Evolutionary conservation across 1,140 invertebrate species (phyloP), one percentile per base, ranked within the genome.

Genomic region (Heliconius hewitsoni): DNA sequence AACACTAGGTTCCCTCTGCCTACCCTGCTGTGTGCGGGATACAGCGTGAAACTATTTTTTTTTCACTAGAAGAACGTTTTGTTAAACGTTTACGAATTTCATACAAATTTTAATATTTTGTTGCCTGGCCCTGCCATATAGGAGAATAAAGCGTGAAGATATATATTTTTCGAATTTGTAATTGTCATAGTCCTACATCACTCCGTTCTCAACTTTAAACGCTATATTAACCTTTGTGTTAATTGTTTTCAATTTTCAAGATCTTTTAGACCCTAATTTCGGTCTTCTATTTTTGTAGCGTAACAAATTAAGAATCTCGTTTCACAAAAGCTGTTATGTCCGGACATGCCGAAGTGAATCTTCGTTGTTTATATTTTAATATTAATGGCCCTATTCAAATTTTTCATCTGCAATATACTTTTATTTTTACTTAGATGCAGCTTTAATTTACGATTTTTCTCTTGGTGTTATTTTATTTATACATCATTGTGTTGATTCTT

Each of bases 231-330:
- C n/a, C 50, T 5, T 57, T 8, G n/a, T 70, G 60, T 46, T 76
- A 11, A 37, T 27, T 23, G 37, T 42, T 66, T 76, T 46, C 30
- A 52, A 70, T 30, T 76, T 76, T 76, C 42, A 9, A 72, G 39
- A 71, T 60, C 6, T 74, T 81, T 74, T 39, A 76, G 46, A 73
- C 50, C 60, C 16, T 57, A 50, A 60, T 34, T 74, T 27, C 9
- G 11, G 27, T 66, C 77, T 60, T 75, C 73, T 81, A 78, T 81
- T 81, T 81, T 78, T 27, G 50, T 34, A 34, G 72, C 78, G 78
- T 71, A 79, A 77, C 81, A 52, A 79, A 82, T 82, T 79, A 66
- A 77, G 74, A 79, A 82, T 82, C 75, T 80, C 13, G 72, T 74
- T 34, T 72, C 74, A 78, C 60, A 70, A 80, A 52, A 78, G 76